Evolutionary conservation across 1,140 invertebrate species (phyloP), one percentile per base, ranked within the genome.

Genomic region (Tetramorium parvispinum): DNA sequence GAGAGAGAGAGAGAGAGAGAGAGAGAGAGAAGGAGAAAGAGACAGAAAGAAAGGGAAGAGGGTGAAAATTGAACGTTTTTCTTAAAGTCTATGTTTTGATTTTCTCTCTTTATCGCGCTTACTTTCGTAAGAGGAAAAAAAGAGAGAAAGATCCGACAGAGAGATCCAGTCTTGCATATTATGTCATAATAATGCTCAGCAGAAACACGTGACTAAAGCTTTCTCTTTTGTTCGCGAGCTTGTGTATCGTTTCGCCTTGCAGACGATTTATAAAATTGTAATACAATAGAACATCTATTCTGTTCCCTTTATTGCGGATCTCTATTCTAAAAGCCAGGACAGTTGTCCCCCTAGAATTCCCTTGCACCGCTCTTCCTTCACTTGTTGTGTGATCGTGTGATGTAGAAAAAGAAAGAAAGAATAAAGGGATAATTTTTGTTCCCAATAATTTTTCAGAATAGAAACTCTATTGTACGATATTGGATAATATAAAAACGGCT

Each of bases 131-230:
- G 76, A 71, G 53, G n/a, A 21, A 76, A 49, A 32, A 85, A 85
- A 87, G 79, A 90, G 68, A 57, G 65, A 85, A 82, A 91, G 59
- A 90, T 65, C 61, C 73, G 70, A 53, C 55, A 82, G 70, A 87
- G 85, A 87, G 85, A 85, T 91, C 89, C 89, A 91, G 89, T 91
- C 89, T 91, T 91, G 88, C 57, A 40, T 91, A 88, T 90, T 90
- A 91, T 91, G 89, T 91, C 87, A 63, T 76, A 75, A 63, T 71
- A 83, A 91, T 83, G 86, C 85, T 88, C 70, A 24, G 21, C 59
- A 18, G 49, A 82, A 91, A 91, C 53, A 88, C 10, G 43, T 86
- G 76, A 91, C 87, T 87, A 85, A 87, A 57, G 68, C 73, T 88
- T 89, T 88, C 27, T 37, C 53, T 63, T 76, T 87, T 90, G 76